A percentile compares a stretch with the other conserved stretches of the same genome.
phyloP scores from a whole-genome alignment of 2,888 invertebrate genomes.

The Mycalesis mineus region DNA sequence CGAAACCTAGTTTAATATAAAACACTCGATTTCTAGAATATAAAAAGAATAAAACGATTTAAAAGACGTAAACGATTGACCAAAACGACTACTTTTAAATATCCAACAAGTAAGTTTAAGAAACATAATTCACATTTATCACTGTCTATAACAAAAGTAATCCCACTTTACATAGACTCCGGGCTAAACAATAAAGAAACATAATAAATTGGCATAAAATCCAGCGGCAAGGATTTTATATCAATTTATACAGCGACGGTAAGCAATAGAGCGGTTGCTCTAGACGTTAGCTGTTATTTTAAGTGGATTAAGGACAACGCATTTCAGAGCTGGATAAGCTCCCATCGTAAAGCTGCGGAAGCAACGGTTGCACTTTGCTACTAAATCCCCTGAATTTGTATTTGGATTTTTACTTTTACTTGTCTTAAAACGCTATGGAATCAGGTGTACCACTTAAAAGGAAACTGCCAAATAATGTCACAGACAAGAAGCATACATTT shows the following conservation, averaged over 20 bases:
- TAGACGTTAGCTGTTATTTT: constrained; percentile 71
- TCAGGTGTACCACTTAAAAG: not conserved
- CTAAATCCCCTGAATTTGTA: constrained; percentile 26
- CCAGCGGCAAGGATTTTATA: constrained; percentile 36
- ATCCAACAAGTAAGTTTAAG: too few relatives aligned
- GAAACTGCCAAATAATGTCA: too few relatives aligned
- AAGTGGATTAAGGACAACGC: constrained; percentile 74
- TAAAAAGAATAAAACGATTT: too few relatives aligned
- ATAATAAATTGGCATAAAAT: constrained; percentile 55
- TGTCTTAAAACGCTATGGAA: not conserved
- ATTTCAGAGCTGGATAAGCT: constrained; percentile 72
- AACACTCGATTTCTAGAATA: too few relatives aligned
- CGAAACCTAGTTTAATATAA: too few relatives aligned
- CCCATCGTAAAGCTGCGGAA: constrained; percentile 65
- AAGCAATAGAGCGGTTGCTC: constrained; percentile 52
- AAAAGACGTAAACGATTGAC: not conserved
- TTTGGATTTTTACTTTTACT: constrained; percentile 5
- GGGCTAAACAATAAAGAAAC: not conserved
- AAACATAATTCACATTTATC: too few relatives aligned
- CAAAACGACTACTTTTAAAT: too few relatives aligned
- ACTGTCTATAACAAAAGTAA: too few relatives aligned
- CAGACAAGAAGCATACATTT: too few relatives aligned
- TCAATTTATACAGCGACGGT: constrained; percentile 40
- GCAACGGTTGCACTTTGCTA: constrained; percentile 56
- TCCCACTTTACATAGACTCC: not conserved